Conservation (phyloP, 53 echinoderm and acorn worm species). For the Apostichopus leukothele region DNA sequence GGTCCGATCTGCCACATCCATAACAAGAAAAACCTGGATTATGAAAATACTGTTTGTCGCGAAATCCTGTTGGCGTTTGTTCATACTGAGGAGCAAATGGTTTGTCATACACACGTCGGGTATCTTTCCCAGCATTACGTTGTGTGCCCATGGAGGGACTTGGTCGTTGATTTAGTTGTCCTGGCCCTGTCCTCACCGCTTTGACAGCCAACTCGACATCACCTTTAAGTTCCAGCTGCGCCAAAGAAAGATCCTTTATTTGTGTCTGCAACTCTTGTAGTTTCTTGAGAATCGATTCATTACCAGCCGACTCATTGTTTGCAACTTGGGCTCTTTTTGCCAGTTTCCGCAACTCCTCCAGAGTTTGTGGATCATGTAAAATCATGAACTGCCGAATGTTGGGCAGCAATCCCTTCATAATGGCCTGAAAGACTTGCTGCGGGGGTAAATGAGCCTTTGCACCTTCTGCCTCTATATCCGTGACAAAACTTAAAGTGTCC, state of each 20-base stretch:
- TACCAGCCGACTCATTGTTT: too few relatives aligned
- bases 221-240: too few relatives aligned
- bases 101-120: too few relatives aligned
- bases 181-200: not conserved
- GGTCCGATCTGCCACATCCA: too few relatives aligned
- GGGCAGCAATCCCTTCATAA: conserved; percentile 28
- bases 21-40: not conserved
- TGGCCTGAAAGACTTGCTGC: not conserved
- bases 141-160: too few relatives aligned
- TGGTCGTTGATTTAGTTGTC: too few relatives aligned
- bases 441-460: not conserved
- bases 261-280: too few relatives aligned
- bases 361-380: conserved; percentile 17
- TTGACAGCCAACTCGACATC: not conserved
- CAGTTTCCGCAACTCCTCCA: too few relatives aligned
- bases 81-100: not conserved
- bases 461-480: not conserved
- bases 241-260: not conserved
- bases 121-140: not conserved
- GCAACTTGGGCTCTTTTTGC: too few relatives aligned
- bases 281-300: too few relatives aligned
- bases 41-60: not conserved
- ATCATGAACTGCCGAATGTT: conserved; percentile 13
- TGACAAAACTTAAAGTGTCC: not conserved
- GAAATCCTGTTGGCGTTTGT: not conserved